A percentile compares a stretch with the other conserved stretches of the same genome.
Conservation (phyloP, 2,113 vertebrate species). For the Passer domesticus region DNA sequence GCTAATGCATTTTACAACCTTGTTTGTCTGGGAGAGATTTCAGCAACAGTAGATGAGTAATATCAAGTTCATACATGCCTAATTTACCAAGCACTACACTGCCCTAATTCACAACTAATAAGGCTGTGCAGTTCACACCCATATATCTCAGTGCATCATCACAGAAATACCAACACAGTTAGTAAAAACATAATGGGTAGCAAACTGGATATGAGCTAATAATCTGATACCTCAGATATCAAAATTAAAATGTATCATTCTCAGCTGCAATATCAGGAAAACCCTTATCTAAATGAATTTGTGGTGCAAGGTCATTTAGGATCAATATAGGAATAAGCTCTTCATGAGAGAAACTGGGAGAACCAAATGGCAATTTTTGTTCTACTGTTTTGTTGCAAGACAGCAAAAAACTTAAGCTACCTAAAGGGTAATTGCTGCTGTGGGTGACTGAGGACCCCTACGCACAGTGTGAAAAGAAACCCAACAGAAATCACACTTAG, state of each 20-base stretch:
- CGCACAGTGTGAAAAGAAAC: background rate
- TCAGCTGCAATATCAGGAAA: background rate
- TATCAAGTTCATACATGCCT: background rate
- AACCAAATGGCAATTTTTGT: background rate
- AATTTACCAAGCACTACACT: slow-evolving; percentile 24
- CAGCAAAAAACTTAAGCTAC: background rate
- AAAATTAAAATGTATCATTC: background rate
- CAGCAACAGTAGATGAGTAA: slow-evolving; percentile 26
- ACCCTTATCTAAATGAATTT: background rate
- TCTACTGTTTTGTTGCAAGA: background rate
- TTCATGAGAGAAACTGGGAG: background rate
- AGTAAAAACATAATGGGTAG: background rate
- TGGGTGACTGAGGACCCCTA: background rate
- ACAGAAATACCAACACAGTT: slow-evolving; percentile 1
- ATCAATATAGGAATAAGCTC: background rate
- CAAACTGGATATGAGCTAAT: background rate
- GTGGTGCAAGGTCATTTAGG: background rate
- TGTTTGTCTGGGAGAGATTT: slow-evolving; percentile 7
- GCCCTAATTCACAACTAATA: slow-evolving; percentile 16
- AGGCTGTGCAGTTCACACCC: background rate
- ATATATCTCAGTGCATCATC: background rate
- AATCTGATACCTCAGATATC: background rate
- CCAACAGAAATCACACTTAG: background rate
- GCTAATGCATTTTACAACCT: background rate
- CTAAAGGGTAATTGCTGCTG: background rate